Conservation (phyloP, 2,797 vertebrate genomes). For the Paratrypauchen microcephalus region DNA sequence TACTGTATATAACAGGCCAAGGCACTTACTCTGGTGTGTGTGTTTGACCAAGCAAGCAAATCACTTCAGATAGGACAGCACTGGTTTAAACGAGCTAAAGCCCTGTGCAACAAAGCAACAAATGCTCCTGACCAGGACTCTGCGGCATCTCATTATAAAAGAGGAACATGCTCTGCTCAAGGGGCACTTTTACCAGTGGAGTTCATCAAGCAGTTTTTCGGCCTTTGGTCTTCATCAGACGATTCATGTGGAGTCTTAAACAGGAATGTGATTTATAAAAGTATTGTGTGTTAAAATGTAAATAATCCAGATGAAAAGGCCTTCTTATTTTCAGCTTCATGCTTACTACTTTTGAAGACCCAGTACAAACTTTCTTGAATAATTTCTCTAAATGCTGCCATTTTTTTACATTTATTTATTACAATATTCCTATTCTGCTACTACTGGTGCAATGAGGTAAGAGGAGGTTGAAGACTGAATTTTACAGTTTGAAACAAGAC, state of each 20-base stretch:
- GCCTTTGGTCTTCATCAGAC: too few relatives aligned
- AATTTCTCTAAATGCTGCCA: too few relatives aligned
- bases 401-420: too few relatives aligned
- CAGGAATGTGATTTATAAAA: not conserved
- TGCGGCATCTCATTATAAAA: constrained; percentile 28
- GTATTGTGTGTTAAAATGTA: not conserved
- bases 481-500: too few relatives aligned
- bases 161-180: not conserved
- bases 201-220: constrained; percentile 4
- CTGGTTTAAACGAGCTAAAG: constrained; percentile 36
- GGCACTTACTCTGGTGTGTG: constrained; percentile 25
- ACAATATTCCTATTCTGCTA: too few relatives aligned
- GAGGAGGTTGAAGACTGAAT: too few relatives aligned
- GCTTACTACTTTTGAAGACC: too few relatives aligned
- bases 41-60: constrained; percentile 31
- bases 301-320: too few relatives aligned
- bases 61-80: constrained; percentile 31
- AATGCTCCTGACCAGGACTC: constrained; percentile 50
- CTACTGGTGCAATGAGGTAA: too few relatives aligned
- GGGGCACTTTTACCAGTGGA: constrained; percentile 36
- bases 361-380: too few relatives aligned
- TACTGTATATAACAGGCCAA: constrained; percentile 30
- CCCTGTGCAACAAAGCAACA: constrained; percentile 26
- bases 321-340: too few relatives aligned
- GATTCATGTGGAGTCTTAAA: constrained; percentile 26